Conservation (phyloP, 2,113 vertebrate genomes). For the Corvus hawaiiensis region DNA sequence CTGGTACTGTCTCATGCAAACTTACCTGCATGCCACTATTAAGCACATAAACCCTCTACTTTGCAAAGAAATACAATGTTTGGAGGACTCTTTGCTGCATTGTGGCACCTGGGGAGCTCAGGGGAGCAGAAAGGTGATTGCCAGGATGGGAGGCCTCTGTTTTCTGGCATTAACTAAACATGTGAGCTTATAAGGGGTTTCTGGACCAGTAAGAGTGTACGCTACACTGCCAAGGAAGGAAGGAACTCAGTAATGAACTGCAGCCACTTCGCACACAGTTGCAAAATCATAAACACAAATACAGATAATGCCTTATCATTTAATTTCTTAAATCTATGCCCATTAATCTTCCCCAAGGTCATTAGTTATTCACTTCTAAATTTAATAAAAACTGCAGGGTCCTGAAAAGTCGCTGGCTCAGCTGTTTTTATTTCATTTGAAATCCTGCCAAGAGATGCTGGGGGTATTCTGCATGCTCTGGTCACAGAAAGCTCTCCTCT, state of each 20-base stretch:
- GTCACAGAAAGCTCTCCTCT: background rate
- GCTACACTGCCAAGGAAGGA: background rate
- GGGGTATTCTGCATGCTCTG: background rate
- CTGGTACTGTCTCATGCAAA: background rate
- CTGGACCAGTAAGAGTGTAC: background rate
- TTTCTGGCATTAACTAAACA: background rate
- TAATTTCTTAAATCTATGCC: background rate
- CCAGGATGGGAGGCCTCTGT: background rate
- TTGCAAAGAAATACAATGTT: background rate
- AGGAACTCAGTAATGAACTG: background rate
- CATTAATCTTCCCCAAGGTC: background rate
- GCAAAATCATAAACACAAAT: background rate
- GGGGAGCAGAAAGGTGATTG: background rate
- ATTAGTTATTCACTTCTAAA: background rate
- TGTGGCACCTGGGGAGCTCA: background rate
- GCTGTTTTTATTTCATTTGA: conserved; percentile 33
- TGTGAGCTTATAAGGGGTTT: background rate
- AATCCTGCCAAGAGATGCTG: background rate
- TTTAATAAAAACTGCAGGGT: background rate
- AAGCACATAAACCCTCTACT: background rate
- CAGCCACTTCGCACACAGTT: background rate
- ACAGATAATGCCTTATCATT: background rate
- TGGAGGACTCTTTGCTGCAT: background rate
- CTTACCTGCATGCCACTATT: too few species aligned
- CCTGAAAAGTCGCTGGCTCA: background rate